phyloP scores from a whole-genome alignment of 2,797 vertebrate species.

The Acipenser oxyrinchus region DNA sequence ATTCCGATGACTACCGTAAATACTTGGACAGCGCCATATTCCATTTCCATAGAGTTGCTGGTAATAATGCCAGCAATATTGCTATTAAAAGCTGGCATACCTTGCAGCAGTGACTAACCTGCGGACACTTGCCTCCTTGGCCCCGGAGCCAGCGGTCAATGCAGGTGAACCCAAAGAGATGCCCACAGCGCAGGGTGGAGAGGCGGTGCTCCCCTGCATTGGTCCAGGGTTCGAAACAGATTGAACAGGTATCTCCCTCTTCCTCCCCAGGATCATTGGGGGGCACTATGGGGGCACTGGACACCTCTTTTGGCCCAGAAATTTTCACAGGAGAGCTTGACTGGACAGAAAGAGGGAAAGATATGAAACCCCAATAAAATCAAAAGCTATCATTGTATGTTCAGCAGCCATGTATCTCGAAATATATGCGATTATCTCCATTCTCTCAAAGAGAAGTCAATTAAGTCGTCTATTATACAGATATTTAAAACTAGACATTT shows the following conservation, averaged over 20 bases:
- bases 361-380: no score
- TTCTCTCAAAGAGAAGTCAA: no score
- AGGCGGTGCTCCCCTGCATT: conserved; percentile 81
- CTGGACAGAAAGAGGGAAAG: neutral
- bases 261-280: conserved; percentile 46
- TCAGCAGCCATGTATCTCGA: no score
- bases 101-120: conserved; percentile 56
- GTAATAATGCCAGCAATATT: no score
- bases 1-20: no score
- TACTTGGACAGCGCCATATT: no score
- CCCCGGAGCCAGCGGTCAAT: conserved; percentile 84
- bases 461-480: no score
- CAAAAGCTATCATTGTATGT: no score
- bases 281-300: neutral
- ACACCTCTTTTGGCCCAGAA: neutral
- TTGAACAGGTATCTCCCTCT: conserved; percentile 74
- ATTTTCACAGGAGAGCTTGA: neutral
- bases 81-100: no score
- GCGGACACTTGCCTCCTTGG: conserved; percentile 83
- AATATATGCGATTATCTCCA: no score
- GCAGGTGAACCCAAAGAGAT: conserved; percentile 85
- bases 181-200: conserved; percentile 82
- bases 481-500: no score
- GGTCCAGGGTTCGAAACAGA: conserved; percentile 93
- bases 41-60: no score